These are phyloP conservation scores for Cynoglossus semilaevis DNA, from an alignment of 2,113 vertebrate genomes.

Conservation along the genomic window DNA sequence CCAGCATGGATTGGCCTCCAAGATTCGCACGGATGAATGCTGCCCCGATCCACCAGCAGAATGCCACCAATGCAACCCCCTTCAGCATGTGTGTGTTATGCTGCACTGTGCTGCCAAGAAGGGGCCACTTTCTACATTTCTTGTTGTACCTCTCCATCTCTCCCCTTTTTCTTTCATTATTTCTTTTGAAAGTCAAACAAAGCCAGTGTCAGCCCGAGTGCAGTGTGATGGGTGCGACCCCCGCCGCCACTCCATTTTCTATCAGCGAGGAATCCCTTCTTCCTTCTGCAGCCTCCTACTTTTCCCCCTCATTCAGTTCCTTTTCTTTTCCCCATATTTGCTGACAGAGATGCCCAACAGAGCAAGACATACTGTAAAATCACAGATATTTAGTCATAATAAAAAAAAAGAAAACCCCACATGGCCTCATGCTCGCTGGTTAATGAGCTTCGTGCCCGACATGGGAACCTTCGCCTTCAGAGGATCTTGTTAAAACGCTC, in stretches of 20 bases:
- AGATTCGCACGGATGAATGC: slow-evolving; percentile 63
- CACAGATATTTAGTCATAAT: background rate
- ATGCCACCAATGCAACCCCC: slow-evolving; percentile 62
- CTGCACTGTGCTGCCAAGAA: slow-evolving; percentile 41
- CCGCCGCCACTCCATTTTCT: slow-evolving; percentile 3
- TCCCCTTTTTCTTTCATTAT: slow-evolving; percentile 27
- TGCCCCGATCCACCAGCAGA: slow-evolving; percentile 54
- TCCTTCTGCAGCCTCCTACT: no score
- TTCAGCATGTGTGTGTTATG: slow-evolving; percentile 56
- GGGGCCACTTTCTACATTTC: slow-evolving; percentile 48
- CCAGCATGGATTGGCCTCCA: slow-evolving; percentile 69
- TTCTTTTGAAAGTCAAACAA: slow-evolving; percentile 46
- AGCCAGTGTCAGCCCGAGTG: slow-evolving; percentile 35
- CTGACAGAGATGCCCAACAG: background rate
- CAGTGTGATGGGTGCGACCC: slow-evolving; percentile 16
- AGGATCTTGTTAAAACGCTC: slow-evolving; percentile 30
- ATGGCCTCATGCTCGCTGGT: slow-evolving; percentile 3
- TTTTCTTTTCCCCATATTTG: background rate
- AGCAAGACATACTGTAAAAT: slow-evolving; percentile 8
- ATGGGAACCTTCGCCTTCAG: slow-evolving; percentile 34
- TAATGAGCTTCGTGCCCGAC: slow-evolving; percentile 3
- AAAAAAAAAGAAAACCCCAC: slow-evolving; percentile 22
- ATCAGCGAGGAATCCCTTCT: background rate
- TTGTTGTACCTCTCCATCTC: slow-evolving; percentile 44
- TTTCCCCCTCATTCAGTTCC: slow-evolving; percentile 1